Base-by-base conservation (phyloP, 1,140 invertebrate genomes). In the Elymnias hypermnestra region DNA sequence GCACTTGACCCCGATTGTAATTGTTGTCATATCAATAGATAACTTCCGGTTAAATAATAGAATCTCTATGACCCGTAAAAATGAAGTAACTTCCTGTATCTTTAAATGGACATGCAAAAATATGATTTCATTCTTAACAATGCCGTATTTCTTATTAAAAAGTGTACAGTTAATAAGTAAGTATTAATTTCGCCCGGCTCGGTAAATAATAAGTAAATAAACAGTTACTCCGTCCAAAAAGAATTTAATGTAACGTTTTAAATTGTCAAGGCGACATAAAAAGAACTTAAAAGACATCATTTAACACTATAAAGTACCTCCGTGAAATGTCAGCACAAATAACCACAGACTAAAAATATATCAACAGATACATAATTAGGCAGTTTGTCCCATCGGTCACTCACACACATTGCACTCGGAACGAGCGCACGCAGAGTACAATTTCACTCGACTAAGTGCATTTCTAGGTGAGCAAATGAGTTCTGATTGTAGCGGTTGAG, bases 391-490 rank as follows among this genome's bases (percentile, higher is more conserved):
- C 50, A 41, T 37, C 48, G 38, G 47, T 49, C 59, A 64, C 68
- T 58, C 64, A 61, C 63, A 60, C 63, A 66, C 65, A 51, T 42
- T 68, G 62, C 66, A 73, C 72, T 72, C 65, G 28, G 40, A 29
- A 51, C 76, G 76, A 76, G 76, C 58, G 63, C 57, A 51, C 66
- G 63, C 66, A 58, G 74, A 74, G 72, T 71, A 61, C 54, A 69
- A 73, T 74, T 67, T 77, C 68, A 70, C 57, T 60, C 67, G 62
- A 79, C 78, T 79, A 66, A 69, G 62, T 76, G 70, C 68, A 57
- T 57, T 76, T 69, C 63, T 58, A 53, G 57, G 54, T 58, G 51
- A 54, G 35, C 40, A 57, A 53, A 45, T 53, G 53, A 53, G 55
- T 49, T 54, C 37, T 54, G 40, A 53, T 61, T 63, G 58, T 36